Base-by-base conservation (phyloP, 2,113 vertebrate genomes). In the Nibea coibor region DNA sequence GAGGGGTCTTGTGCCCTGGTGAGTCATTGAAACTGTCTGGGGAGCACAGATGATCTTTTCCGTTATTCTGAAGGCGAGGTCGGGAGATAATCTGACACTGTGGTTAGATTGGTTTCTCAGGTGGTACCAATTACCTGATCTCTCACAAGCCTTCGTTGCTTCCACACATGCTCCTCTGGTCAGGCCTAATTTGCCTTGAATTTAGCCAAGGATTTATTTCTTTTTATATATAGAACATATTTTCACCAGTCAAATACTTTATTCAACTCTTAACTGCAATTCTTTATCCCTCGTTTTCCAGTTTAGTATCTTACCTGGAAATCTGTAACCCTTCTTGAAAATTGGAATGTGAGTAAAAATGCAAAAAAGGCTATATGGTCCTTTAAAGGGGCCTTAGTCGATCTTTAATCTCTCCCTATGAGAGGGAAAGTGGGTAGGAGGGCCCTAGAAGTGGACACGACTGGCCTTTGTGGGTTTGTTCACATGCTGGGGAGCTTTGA, bases 11-110 rank as follows among this genome's bases (percentile, higher is more conserved):
- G 80, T 0, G 17, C 90, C 93, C 92, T 87, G 92, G 94, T 88
- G 91, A 89, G 89, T 83, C 77, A 83, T 80, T 88, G 59, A 87
- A 86, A 66, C 66, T 48, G 80, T 95, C 92, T 93, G 66, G 87
- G 90, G 94, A 88, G 91, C 88, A 93, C 91, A 94, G 94, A 92
- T 95, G 94, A 94, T 95, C 90, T 93, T 94, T 93, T 91, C 89
- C 87, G 92, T 95, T 93, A 93, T 96, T 95, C 92, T 93, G 89
- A 78, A 92, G 91, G 87, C 90, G 72, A 87, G 92, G 91, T 56
- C 83, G 90, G 84, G 91, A 91, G 95, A 94, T 94, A 90, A 93
- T 95, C 93, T 94, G 92, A 93, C 93, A 84, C 88, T 82, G 88
- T 77, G 90, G 85, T 89, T 90, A 86, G 92, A 64, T 84, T 93